Evolutionary conservation across 2,113 vertebrate species (phyloP), one percentile per base, ranked within the genome.

Genomic region (Podilymbus podiceps): DNA sequence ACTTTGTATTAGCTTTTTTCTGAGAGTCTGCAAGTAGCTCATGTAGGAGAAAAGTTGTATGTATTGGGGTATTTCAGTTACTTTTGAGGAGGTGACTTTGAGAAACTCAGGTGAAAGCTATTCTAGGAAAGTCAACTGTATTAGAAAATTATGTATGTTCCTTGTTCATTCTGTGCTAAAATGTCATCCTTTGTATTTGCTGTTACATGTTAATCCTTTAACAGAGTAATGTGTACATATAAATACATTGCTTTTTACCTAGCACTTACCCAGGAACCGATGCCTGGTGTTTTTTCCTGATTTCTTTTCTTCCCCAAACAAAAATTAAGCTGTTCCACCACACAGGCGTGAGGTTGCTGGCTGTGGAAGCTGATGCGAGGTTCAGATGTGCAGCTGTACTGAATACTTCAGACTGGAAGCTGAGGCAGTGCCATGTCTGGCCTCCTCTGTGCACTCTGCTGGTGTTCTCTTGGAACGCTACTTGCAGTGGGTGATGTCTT

Each of bases 391-490:
- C 42, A 33, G 27, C 69, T 87, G 44, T 23, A 6, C 18, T 62
- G 23, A 19, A 9, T 22, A 28, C 11, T 42, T 72, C 81, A 80
- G 44, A 15, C 38, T 59, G 66, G 71, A 46, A 79, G 56, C 42
- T 49, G 52, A 59, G 42, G 6, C 46, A 52, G 7, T 14, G 53
- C 13, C 0, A 0, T 60, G 35, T 16, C 50, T 0, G 1, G 19
- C 0, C 1, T 62, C 23, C 38, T 85, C 62, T 5, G 0, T 5
- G 5, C 31, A 27, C 17, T 53, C 66, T 44, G 22, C 46, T 40
- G 69, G 50, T 47, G 23, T 52, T 75, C 33, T 44, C 12, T 2
- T 40, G 79, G 38, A n/a, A 17, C 16, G 28, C 27, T 75, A 1
- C n/a, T 62, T 8, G 2, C 8, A 12, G n/a, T 0, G 0, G 6